Percentiles rank a stretch among this genome's conserved stretches.
These are phyloP conservation scores for Ctenicera cuprea DNA, from an alignment of 2,888 invertebrate genomes.

Conservation along the genomic window DNA sequence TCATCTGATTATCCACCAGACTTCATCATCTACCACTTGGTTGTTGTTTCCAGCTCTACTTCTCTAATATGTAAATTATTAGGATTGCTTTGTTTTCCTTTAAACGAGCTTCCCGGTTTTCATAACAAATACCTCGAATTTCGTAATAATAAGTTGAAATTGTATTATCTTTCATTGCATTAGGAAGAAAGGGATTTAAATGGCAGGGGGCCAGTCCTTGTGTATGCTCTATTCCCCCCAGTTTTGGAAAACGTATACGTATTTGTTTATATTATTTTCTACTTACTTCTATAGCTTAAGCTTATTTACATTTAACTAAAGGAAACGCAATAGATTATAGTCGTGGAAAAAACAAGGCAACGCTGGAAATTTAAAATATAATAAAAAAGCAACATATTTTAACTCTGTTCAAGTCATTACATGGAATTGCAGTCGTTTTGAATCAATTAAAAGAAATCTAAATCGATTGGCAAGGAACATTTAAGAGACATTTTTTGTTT, in stretches of 20 bases:
- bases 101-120: slow-evolving; percentile 29
- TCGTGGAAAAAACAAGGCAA: too few species aligned
- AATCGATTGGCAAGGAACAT: too few species aligned
- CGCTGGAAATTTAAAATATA: too few species aligned
- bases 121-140: slow-evolving; percentile 38
- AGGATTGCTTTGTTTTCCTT: slow-evolving; percentile 29
- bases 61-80: slow-evolving; percentile 37
- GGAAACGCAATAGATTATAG: too few species aligned
- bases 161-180: slow-evolving; percentile 38
- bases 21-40: slow-evolving; percentile 5
- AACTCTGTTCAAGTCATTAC: too few species aligned
- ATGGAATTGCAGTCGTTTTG: too few species aligned
- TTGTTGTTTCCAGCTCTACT: background rate
- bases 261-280: slow-evolving; percentile 10
- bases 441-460: too few species aligned
- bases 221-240: slow-evolving; percentile 7
- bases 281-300: background rate
- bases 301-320: background rate
- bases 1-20: slow-evolving; percentile 8
- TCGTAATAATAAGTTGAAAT: slow-evolving; percentile 35
- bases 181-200: slow-evolving; percentile 34
- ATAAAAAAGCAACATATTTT: too few species aligned
- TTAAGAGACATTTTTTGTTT: too few species aligned
- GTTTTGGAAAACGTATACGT: slow-evolving; percentile 3
- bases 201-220: slow-evolving; percentile 22